These are phyloP conservation scores for Tetrax tetrax DNA, from an alignment of 2,113 vertebrate genomes.

Conservation along the genomic window DNA sequence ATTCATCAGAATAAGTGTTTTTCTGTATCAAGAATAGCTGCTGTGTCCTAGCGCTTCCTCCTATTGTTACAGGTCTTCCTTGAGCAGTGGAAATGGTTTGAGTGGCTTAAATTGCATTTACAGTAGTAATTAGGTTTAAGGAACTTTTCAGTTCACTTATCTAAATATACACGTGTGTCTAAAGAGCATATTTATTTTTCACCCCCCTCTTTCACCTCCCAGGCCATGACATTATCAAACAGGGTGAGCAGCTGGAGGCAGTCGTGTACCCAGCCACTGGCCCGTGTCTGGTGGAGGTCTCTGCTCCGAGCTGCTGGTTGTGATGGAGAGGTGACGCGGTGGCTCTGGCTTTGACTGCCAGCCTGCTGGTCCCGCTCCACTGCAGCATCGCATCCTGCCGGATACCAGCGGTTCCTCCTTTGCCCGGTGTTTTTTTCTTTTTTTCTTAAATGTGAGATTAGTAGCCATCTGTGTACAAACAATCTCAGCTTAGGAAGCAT, in stretches of 20 bases:
- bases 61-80: conserved; percentile 63
- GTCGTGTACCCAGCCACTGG: background rate
- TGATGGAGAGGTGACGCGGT: accelerated
- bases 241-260: background rate
- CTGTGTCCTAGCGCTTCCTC: conserved; percentile 41
- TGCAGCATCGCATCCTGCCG: background rate
- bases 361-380: background rate
- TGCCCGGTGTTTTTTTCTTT: no score
- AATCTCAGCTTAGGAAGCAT: background rate
- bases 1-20: conserved; percentile 44
- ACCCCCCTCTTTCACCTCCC: background rate
- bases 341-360: background rate
- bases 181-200: background rate
- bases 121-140: conserved; percentile 11
- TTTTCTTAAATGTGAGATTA: background rate
- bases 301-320: background rate
- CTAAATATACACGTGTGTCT: background rate
- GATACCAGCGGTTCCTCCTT: background rate
- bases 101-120: conserved; percentile 32
- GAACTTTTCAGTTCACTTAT: background rate
- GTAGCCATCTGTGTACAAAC: background rate
- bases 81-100: conserved; percentile 25
- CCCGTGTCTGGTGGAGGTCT: background rate
- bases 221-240: background rate
- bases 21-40: conserved; percentile 49